These are phyloP conservation scores for Rhagonycha fulva DNA, from an alignment of 2,888 invertebrate genomes.

Conservation along the genomic window DNA sequence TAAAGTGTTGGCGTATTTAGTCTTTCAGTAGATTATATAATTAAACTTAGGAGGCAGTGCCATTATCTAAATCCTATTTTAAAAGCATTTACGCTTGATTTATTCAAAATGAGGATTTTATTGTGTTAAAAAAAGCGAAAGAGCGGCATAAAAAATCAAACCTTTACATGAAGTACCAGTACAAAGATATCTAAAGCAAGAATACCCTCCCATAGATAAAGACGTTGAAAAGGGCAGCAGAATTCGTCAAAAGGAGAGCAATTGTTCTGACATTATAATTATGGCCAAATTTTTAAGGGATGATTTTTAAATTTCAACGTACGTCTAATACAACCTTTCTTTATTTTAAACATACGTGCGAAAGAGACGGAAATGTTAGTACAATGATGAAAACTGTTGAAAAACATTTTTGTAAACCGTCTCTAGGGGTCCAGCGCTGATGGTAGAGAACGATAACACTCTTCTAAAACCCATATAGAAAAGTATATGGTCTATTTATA, in stretches of 20 bases:
- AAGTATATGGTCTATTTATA: constrained; percentile 57
- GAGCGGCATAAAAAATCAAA: background rate
- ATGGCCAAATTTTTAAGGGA: constrained; percentile 24
- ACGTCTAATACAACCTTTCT: background rate
- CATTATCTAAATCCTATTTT: background rate
- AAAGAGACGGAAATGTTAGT: constrained; percentile 7
- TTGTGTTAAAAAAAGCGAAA: background rate
- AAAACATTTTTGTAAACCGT: constrained; percentile 38
- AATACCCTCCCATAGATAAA: constrained; percentile 17
- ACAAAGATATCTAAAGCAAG: background rate
- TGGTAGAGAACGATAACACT: constrained; percentile 38
- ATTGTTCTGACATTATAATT: constrained; percentile 38
- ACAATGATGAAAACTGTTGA: constrained; percentile 20
- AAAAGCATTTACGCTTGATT: background rate
- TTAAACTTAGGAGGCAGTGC: background rate
- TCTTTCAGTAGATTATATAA: background rate
- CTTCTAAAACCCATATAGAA: constrained; percentile 49
- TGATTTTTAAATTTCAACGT: background rate
- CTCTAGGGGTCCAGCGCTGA: constrained; percentile 38
- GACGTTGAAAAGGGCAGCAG: constrained; percentile 34
- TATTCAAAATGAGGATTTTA: background rate
- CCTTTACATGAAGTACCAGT: background rate
- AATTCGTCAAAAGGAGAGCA: constrained; percentile 35
- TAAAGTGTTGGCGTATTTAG: background rate
- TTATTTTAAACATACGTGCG: background rate